These are phyloP conservation scores for Hypsibius dujardini DNA, from an alignment of 1,140 invertebrate genomes.

Conservation along the genomic window DNA sequence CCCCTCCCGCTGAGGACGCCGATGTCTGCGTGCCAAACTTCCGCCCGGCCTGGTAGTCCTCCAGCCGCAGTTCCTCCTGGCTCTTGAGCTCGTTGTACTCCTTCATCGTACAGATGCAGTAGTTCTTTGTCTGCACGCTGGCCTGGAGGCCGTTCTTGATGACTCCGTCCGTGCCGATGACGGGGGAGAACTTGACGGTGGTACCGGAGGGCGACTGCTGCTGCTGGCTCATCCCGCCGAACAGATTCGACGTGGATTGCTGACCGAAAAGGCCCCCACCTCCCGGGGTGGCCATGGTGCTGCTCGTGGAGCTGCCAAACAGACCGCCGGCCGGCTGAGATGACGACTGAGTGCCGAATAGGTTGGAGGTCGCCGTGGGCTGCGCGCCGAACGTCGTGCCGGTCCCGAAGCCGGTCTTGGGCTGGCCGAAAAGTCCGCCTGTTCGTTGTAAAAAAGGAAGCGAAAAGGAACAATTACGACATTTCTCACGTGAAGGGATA, in stretches of 20 bases:
- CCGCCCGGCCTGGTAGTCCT: slow-evolving; percentile 74
- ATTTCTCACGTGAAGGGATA: too few species aligned
- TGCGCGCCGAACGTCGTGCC: slow-evolving; percentile 19
- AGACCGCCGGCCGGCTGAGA: slow-evolving; percentile 21
- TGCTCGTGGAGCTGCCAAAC: slow-evolving; percentile 23
- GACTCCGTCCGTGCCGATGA: slow-evolving; percentile 71
- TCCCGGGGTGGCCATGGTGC: background rate
- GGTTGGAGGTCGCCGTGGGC: slow-evolving; percentile 24
- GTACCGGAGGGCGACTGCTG: slow-evolving; percentile 41
- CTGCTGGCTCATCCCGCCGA: slow-evolving; percentile 25
- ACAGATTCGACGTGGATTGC: slow-evolving; percentile 22
- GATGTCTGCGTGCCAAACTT: slow-evolving; percentile 44
- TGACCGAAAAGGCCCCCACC: slow-evolving; percentile 25
- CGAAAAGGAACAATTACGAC: too few species aligned
- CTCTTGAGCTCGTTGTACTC: slow-evolving; percentile 78
- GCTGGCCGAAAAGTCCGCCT: slow-evolving; percentile 17
- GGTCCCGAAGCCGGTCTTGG: slow-evolving; percentile 25
- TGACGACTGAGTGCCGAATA: slow-evolving; percentile 23
- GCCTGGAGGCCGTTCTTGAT: slow-evolving; percentile 61
- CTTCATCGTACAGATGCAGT: slow-evolving; percentile 58
- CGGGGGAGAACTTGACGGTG: slow-evolving; percentile 63
- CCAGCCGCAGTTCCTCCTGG: slow-evolving; percentile 72
- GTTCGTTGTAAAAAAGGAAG: too few species aligned
- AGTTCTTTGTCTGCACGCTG: slow-evolving; percentile 71
- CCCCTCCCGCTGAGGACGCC: slow-evolving; percentile 25